Evolutionary conservation across 2,888 invertebrate species (phyloP).

Genomic region (Andrena camellia): DNA sequence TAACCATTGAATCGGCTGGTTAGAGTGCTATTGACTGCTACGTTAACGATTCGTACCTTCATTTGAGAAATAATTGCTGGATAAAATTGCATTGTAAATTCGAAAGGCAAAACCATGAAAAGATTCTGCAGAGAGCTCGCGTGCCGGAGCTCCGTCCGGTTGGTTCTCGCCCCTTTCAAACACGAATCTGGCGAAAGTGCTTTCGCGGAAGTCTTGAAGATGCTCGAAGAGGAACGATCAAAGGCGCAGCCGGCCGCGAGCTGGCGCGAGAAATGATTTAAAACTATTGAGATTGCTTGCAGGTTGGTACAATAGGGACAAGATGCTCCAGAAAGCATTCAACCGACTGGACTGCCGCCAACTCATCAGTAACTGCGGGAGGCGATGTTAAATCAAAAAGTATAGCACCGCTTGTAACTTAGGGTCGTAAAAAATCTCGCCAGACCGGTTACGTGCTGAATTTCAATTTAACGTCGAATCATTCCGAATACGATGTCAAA

Average conservation of each 20-base stretch:
- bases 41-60: neutral
- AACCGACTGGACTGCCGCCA: slow-evolving; percentile 74
- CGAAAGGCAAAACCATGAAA: neutral
- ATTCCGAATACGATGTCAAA: slow-evolving; percentile 8
- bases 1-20: neutral
- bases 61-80: too few relatives aligned
- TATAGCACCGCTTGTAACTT: slow-evolving; percentile 21
- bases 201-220: slow-evolving; percentile 11
- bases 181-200: slow-evolving; percentile 1
- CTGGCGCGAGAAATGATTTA: slow-evolving; percentile 65
- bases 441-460: slow-evolving; percentile 37
- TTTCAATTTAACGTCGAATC: slow-evolving; percentile 55
- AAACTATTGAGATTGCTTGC: slow-evolving; percentile 73
- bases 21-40: neutral
- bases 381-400: slow-evolving; percentile 69
- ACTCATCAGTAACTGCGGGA: slow-evolving; percentile 76
- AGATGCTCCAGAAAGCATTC: slow-evolving; percentile 74
- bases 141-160: neutral
- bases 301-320: slow-evolving; percentile 71
- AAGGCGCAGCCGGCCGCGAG: neutral
- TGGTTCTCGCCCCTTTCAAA: neutral
- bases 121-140: neutral
- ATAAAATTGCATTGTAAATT: neutral
- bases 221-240: slow-evolving; percentile 15
- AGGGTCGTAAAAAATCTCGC: slow-evolving; percentile 40